These are phyloP conservation scores for Callipepla squamata DNA, from an alignment of 2,113 vertebrate genomes.

Conservation along the genomic window DNA sequence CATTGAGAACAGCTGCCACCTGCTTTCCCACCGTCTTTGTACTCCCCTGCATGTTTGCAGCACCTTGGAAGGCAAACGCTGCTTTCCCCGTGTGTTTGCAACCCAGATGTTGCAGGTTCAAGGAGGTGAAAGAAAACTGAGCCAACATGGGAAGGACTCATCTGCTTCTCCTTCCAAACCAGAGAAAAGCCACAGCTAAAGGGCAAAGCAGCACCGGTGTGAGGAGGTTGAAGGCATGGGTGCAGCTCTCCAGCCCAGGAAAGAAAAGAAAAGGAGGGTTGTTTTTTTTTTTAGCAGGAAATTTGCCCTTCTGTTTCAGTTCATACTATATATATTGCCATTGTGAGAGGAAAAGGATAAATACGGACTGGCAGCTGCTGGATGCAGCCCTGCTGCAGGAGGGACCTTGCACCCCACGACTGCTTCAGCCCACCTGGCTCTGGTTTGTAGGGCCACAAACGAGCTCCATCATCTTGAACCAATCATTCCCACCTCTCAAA, in stretches of 20 bases:
- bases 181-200: constrained; percentile 4
- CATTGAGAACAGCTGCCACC: background rate
- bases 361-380: rapidly evolving
- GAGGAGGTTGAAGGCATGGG: background rate
- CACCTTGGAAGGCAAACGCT: background rate
- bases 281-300: background rate
- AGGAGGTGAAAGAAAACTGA: constrained; percentile 8
- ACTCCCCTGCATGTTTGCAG: background rate
- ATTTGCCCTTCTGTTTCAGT: background rate
- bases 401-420: background rate
- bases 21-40: background rate
- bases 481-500: background rate
- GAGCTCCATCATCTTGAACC: background rate
- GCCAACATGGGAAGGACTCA: background rate
- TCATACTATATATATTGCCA: background rate
- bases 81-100: background rate
- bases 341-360: background rate
- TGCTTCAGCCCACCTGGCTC: background rate
- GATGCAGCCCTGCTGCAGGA: rapidly evolving
- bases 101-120: constrained; percentile 8
- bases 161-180: background rate
- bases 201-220: background rate
- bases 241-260: rapidly evolving
- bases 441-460: rapidly evolving
- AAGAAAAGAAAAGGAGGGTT: background rate